A percentile compares a stretch with the other conserved stretches of the same genome.
phyloP scores from a whole-genome alignment of 53 echinoderm and acorn worm species.

The Pentamera pediparva region DNA sequence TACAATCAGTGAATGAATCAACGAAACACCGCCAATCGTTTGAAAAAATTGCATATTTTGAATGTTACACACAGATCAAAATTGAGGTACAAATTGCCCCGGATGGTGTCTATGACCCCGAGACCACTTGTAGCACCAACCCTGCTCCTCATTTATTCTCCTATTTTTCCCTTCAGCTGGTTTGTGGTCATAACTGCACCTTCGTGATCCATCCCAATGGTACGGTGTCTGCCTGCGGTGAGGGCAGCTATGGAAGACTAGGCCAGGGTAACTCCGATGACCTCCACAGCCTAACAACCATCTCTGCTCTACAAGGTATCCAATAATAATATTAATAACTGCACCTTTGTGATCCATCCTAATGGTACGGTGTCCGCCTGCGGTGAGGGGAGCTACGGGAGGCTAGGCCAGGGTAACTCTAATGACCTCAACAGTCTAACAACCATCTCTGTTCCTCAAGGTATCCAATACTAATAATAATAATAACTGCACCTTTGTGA shows the following conservation, averaged over 20 bases:
- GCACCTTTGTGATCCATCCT: slow-evolving; percentile 93
- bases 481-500: slow-evolving; percentile 97
- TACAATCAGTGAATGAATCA: no score
- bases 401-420: slow-evolving; percentile 97
- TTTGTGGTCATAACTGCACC: slow-evolving; percentile 95
- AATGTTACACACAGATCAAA: no score
- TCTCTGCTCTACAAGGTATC: slow-evolving; percentile 93
- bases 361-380: slow-evolving; percentile 96
- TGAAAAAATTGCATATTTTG: no score
- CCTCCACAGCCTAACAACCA: slow-evolving; percentile 78
- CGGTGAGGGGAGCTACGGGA: slow-evolving; percentile 96
- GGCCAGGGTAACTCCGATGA: slow-evolving; percentile 99
- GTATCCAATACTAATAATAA: no score
- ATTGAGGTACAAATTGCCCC: no score
- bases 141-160: no score
- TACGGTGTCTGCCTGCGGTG: slow-evolving; percentile 93
- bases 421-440: slow-evolving; percentile 92
- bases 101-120: no score
- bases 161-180: slow-evolving; percentile 50
- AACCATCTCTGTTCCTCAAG: slow-evolving; percentile 89
- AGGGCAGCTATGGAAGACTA: slow-evolving; percentile 96
- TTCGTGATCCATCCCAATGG: slow-evolving; percentile 97
- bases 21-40: no score
- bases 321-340: no score
- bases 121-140: no score